Evolutionary conservation across 2,888 invertebrate genomes (phyloP).

Genomic region (Lepidonotus clava): DNA sequence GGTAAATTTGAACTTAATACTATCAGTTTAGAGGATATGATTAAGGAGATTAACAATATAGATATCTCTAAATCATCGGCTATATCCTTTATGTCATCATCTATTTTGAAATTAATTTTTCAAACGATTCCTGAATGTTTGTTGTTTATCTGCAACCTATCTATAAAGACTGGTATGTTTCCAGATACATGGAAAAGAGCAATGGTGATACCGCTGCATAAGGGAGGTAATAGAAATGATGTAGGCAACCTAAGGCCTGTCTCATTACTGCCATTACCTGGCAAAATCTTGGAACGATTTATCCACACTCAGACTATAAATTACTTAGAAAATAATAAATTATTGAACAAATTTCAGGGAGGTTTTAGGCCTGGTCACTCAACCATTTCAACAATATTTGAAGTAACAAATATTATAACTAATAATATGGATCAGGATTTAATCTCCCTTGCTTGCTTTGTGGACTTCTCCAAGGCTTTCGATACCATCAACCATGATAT

Average conservation of each 20-base stretch:
- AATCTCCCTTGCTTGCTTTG: background rate
- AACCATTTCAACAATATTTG: background rate
- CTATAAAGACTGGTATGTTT: background rate
- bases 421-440: background rate
- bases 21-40: background rate
- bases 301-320: background rate
- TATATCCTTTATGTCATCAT: background rate
- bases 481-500: background rate
- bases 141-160: background rate
- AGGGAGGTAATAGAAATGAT: background rate
- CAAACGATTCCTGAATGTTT: background rate
- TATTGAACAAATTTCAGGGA: background rate
- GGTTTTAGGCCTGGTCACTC: background rate
- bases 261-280: background rate
- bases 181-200: background rate
- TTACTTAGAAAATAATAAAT: background rate
- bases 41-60: background rate
- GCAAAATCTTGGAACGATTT: background rate
- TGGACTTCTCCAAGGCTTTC: background rate
- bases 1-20: background rate
- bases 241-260: background rate
- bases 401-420: background rate
- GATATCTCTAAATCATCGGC: background rate
- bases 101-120: background rate
- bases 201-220: background rate